Evolutionary conservation across 2,888 invertebrate species (phyloP).

Genomic region (Cephus pulcher): DNA sequence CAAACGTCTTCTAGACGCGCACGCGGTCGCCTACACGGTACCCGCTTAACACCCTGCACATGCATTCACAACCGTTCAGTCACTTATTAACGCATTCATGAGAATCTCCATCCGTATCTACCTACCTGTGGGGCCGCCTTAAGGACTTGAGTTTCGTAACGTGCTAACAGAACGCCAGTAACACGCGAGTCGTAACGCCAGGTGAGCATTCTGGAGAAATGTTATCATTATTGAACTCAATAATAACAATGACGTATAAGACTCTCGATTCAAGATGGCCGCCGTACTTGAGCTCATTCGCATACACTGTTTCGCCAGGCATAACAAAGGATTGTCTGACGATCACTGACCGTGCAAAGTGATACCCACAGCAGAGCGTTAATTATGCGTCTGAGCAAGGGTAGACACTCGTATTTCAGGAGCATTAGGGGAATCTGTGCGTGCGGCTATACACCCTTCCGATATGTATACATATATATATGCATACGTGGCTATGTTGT

Average conservation of each 20-base stretch:
- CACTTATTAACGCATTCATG: background rate
- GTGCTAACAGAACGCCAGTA: background rate
- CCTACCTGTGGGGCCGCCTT: background rate
- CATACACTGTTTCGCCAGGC: background rate
- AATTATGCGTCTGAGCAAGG: background rate
- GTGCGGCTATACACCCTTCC: background rate
- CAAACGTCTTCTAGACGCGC: background rate
- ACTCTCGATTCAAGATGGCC: background rate
- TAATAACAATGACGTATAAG: background rate
- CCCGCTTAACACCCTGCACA: background rate
- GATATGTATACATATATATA: background rate
- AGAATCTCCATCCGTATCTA: background rate
- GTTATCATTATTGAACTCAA: background rate
- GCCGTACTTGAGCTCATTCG: background rate
- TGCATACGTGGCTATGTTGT: background rate
- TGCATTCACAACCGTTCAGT: background rate
- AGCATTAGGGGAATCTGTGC: background rate
- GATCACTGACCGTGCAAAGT: conserved; percentile 7
- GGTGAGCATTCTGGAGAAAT: background rate
- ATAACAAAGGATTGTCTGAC: background rate
- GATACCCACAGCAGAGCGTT: background rate
- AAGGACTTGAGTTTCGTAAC: background rate
- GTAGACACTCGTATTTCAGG: background rate
- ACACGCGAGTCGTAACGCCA: background rate
- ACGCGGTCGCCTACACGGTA: background rate